Evolutionary conservation across 2,888 invertebrate genomes (phyloP), one percentile per base, ranked within the genome.

Genomic region (Platycnemis pennipes): DNA sequence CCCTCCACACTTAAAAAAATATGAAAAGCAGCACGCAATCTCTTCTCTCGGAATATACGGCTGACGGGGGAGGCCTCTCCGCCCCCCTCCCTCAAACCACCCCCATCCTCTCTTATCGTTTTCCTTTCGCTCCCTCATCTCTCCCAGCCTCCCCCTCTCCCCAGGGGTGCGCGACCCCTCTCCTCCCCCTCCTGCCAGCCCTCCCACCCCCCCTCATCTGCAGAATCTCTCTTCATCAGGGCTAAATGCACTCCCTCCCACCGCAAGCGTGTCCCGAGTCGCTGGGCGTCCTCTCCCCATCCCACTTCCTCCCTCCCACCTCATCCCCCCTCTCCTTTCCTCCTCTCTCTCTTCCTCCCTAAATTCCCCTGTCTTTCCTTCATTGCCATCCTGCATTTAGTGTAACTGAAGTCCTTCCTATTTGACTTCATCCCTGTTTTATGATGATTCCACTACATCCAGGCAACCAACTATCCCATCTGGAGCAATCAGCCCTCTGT

Each of bases 1-100:
- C n/a, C 2, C 87, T 16, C 3, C 26, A n/a, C 45, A 22, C 22
- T 44, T 45, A 77, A 37, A 77, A 77, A 77, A 77, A 77, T 77
- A 16, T 37, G 77, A 77, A 77, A 77, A 77, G 37, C 77, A 16
- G 77, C 77, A 77, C 31, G 31, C 77, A 77, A 77, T 77, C 77
- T 77, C 77, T 37, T 13, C 77, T 13, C 77, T 4, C 4, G 77
- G 16, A 37, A 31, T 37, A 31, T 37, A 77, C 77, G n/a, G 37
- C 77, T 77, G 77, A 77, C 77, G 77, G 0, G 37, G 77, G 37
- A 63, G 4, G 0, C 16, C 87, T 45, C 77, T 37, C n/a, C 77
- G n/a, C 86, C 44, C 86, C 5, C n/a, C 16, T 63, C 63, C 63
- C 11, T 53, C 53, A 11, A 7, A 26, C 56, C 31, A 8, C 77